Evolutionary conservation across 2,888 invertebrate species (phyloP).

Genomic region (Dasysyrphus tricinctus): DNA sequence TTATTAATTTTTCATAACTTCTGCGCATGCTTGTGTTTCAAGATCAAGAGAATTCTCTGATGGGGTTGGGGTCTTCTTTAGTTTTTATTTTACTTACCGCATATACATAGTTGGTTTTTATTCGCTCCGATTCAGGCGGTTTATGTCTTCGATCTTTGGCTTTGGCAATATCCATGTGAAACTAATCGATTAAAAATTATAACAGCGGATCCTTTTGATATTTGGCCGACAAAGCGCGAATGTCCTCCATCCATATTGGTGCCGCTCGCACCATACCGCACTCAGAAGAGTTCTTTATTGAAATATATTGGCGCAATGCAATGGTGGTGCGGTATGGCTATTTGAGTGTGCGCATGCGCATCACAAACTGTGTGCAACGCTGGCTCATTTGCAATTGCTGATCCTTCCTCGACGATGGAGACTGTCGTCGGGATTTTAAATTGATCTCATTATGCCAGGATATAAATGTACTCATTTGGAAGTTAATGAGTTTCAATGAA

Average conservation of each 20-base stretch:
- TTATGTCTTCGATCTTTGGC: slow-evolving; percentile 42
- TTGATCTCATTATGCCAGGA: slow-evolving; percentile 65
- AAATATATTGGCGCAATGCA: slow-evolving; percentile 37
- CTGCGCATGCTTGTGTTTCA: slow-evolving; percentile 65
- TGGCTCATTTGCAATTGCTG: slow-evolving; percentile 65
- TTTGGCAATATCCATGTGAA: slow-evolving; percentile 70
- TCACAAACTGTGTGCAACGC: background rate
- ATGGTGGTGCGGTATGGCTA: slow-evolving; percentile 65
- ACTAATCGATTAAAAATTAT: slow-evolving; percentile 77
- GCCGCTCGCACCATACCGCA: background rate
- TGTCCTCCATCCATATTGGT: slow-evolving; percentile 46
- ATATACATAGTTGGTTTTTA: background rate
- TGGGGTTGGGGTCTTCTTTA: slow-evolving; percentile 41
- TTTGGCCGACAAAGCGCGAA: slow-evolving; percentile 74
- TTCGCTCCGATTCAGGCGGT: slow-evolving; percentile 46
- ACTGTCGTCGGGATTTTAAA: slow-evolving; percentile 72
- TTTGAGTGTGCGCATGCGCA: background rate
- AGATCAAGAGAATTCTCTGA: slow-evolving; percentile 16
- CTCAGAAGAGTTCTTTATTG: slow-evolving; percentile 42
- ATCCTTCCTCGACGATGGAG: background rate
- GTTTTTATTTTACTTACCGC: background rate
- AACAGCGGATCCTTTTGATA: slow-evolving; percentile 76
- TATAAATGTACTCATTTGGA: slow-evolving; percentile 63
- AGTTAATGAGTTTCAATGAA: slow-evolving; percentile 63
- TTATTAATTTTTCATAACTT: slow-evolving; percentile 76